Evolutionary conservation across 2,113 vertebrate species (phyloP).

Genomic region (Pheucticus melanocephalus): DNA sequence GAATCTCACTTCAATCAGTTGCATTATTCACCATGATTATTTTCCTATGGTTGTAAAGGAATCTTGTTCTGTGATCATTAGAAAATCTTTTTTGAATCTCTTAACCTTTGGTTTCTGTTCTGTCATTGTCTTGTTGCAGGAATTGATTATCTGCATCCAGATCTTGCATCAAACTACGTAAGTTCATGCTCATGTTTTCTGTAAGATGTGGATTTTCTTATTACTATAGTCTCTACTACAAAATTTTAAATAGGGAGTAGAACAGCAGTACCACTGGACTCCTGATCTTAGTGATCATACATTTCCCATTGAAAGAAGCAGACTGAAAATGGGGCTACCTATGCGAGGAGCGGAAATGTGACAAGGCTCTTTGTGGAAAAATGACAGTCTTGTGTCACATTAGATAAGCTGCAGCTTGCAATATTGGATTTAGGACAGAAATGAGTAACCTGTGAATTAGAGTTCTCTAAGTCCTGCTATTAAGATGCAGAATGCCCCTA

Average conservation of each 20-base stretch:
- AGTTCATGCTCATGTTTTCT: constrained; percentile 73
- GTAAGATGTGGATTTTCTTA: background rate
- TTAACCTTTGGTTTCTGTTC: constrained; percentile 55
- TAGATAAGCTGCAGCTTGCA: background rate
- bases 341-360: background rate
- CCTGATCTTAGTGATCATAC: background rate
- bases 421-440: background rate
- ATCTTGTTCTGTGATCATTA: background rate
- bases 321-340: background rate
- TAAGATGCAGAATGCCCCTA: background rate
- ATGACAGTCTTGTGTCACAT: background rate
- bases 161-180: constrained; percentile 93
- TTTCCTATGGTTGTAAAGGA: background rate
- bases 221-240: background rate
- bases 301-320: background rate
- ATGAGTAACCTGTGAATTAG: background rate
- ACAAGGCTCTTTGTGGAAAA: background rate
- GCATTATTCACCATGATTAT: background rate
- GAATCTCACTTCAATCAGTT: background rate
- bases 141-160: constrained; percentile 95
- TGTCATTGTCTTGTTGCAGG: constrained; percentile 78
- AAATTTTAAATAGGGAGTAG: background rate
- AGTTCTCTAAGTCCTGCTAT: background rate
- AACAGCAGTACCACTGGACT: background rate
- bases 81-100: background rate